Evolutionary conservation across 2,888 invertebrate species (phyloP), one percentile per base, ranked within the genome.

Genomic region (Dynastes hyllus): DNA sequence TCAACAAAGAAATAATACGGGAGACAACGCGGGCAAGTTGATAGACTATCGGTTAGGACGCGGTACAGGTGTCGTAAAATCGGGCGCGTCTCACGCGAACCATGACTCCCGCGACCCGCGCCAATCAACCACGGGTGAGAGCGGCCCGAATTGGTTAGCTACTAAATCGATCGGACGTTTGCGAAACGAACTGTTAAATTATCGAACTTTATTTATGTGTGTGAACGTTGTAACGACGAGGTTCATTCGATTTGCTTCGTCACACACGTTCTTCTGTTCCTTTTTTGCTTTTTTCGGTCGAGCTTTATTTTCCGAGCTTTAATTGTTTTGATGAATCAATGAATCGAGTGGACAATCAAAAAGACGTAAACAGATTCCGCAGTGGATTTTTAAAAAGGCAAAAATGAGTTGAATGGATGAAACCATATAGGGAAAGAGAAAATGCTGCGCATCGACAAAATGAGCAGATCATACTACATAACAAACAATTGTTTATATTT

Each of bases 31-130:
- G 9, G 11, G 5, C n/a, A 6, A 58, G 55, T 40, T 58, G 55
- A 58, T 71, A 58, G 40, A 71, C 71, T 71, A 71, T 71, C 40
- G 37, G 58, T 40, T 58, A 37, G 37, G 58, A 71, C 71, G 71
- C 32, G 71, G 71, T 71, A 40, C 58, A 71, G 71, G 71, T 71
- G 71, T 58, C 71, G 71, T 71, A 71, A 71, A 71, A 71, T 58
- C 55, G 71, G 40, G 37, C 13, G 55, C 32, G 37, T 55, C 32
- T 58, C 55, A 58, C 55, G 29, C n/a, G 40, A 40, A 58, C 55
- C 71, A 40, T 71, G 58, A 71, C 58, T 58, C 71, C 55, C n/a
- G 55, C 29, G n/a, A 71, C 37, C 58, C 32, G 71, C 22, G 58
- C 37, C 58, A 55, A 71, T 58, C 58, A 55, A 37, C 55, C 16